These are phyloP conservation scores for Chouioia cunea DNA, from an alignment of 2,888 invertebrate genomes.

Conservation along the genomic window DNA sequence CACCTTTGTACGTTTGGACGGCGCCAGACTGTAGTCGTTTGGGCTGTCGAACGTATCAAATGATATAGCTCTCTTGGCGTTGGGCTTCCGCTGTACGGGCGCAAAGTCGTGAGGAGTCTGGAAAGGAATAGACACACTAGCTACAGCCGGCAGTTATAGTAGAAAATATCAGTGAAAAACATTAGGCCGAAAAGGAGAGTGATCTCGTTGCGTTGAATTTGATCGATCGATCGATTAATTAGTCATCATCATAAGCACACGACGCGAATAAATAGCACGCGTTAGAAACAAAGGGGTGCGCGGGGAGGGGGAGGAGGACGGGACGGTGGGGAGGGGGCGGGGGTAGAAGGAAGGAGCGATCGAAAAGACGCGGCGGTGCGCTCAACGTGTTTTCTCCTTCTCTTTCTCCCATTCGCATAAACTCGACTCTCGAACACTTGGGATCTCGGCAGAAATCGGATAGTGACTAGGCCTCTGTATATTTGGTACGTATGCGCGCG, in stretches of 20 bases:
- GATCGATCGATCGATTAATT: no score
- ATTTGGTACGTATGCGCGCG: slow-evolving; percentile 51
- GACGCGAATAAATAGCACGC: slow-evolving; percentile 28
- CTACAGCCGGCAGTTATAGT: slow-evolving; percentile 66
- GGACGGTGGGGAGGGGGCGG: no score
- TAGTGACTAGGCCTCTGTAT: slow-evolving; percentile 58
- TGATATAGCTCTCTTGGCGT: slow-evolving; percentile 67
- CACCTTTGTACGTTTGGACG: slow-evolving; percentile 65
- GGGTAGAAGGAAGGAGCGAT: slow-evolving; percentile 30
- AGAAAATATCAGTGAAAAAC: slow-evolving; percentile 8
- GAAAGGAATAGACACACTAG: slow-evolving; percentile 69
- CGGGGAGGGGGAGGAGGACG: slow-evolving; percentile 29
- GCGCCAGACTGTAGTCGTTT: slow-evolving; percentile 62
- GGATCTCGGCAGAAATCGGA: slow-evolving; percentile 38
- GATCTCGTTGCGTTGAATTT: slow-evolving; percentile 33
- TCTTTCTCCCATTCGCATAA: slow-evolving; percentile 38
- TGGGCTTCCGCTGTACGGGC: slow-evolving; percentile 65
- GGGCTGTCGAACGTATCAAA: slow-evolving; percentile 66
- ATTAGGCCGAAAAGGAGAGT: slow-evolving; percentile 48
- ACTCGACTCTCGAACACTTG: slow-evolving; percentile 41
- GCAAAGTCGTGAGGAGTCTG: slow-evolving; percentile 67
- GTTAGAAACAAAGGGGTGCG: slow-evolving; percentile 28
- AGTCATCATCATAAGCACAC: no score
- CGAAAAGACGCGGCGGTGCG: slow-evolving; percentile 33
- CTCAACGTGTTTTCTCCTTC: slow-evolving; percentile 39